Conservation (phyloP, 2,888 invertebrate genomes). For the Melieria crassipennis region DNA sequence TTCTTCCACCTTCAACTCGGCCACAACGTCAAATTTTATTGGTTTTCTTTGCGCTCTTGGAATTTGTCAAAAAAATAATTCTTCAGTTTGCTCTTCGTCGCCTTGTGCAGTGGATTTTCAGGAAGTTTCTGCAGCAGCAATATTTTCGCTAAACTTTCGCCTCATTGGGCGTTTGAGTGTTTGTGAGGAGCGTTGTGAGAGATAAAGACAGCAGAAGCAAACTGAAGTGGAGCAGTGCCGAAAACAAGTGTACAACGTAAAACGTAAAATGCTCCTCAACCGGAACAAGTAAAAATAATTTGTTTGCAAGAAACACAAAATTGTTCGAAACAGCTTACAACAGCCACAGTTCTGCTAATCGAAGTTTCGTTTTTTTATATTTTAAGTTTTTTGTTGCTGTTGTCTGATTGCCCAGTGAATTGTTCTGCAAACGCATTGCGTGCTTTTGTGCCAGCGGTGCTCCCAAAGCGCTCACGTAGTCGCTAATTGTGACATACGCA, state of each 20-base stretch:
- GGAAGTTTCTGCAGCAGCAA: constrained; percentile 12
- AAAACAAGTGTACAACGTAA: background rate
- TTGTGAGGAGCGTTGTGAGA: constrained; percentile 1
- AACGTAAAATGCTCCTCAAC: constrained; percentile 45
- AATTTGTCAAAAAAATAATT: constrained; percentile 25
- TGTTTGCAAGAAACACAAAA: background rate
- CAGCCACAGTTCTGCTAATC: no score
- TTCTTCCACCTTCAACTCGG: no score
- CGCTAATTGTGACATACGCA: no score
- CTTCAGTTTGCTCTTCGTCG: constrained; percentile 23
- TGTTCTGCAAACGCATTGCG: background rate
- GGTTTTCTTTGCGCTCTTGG: constrained; percentile 1
- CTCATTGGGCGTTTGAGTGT: no score
- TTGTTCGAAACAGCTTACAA: no score
- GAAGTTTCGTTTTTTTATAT: no score
- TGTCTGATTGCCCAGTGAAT: no score
- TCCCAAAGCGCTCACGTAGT: no score
- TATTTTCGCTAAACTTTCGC: background rate
- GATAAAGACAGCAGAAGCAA: background rate
- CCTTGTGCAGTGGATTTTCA: constrained; percentile 26
- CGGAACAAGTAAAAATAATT: constrained; percentile 42
- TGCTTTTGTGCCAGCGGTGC: background rate
- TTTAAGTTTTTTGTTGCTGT: no score
- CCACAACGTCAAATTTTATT: no score
- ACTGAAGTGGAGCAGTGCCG: background rate